phyloP scores from a whole-genome alignment of 2,888 invertebrate genomes.

The Coecobrya sp. region DNA sequence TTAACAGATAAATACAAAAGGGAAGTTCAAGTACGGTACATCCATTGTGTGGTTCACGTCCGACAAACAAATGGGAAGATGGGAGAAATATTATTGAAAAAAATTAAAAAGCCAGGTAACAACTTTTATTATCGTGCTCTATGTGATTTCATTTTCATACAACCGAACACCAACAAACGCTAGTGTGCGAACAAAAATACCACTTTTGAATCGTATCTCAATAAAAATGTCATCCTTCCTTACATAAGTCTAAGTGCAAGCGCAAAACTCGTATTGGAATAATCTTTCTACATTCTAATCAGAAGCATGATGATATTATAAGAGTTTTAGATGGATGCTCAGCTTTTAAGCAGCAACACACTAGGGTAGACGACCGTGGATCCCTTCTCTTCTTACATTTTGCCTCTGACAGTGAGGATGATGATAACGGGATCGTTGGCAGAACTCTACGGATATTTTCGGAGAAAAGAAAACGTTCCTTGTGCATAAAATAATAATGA shows the following conservation, averaged over 20 bases:
- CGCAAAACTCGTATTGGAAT: not conserved
- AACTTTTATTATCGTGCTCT: too few species aligned
- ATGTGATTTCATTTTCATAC: too few species aligned
- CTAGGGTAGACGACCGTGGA: constrained; percentile 55
- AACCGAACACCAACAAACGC: too few species aligned
- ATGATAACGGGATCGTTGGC: constrained; percentile 53
- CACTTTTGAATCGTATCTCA: too few species aligned
- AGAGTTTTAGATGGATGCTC: constrained; percentile 1
- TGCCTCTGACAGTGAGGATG: constrained; percentile 15
- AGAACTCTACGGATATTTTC: constrained; percentile 72
- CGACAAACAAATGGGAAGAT: too few species aligned
- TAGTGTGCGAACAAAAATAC: too few species aligned
- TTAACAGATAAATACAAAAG: too few species aligned
- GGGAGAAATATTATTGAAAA: too few species aligned
- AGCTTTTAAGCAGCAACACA: not conserved
- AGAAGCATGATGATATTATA: not conserved
- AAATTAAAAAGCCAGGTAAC: too few species aligned
- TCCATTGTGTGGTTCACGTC: too few species aligned
- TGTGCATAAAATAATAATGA: constrained; percentile 62
- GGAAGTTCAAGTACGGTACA: too few species aligned
- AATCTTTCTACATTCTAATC: not conserved
- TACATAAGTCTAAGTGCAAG: not conserved
- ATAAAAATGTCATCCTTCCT: not conserved
- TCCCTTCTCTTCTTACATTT: constrained; percentile 5
- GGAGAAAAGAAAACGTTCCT: constrained; percentile 58